Percentiles rank a stretch among this genome's conserved stretches.
Conservation (phyloP, 2,113 vertebrate genomes). For the Channa maculata region DNA sequence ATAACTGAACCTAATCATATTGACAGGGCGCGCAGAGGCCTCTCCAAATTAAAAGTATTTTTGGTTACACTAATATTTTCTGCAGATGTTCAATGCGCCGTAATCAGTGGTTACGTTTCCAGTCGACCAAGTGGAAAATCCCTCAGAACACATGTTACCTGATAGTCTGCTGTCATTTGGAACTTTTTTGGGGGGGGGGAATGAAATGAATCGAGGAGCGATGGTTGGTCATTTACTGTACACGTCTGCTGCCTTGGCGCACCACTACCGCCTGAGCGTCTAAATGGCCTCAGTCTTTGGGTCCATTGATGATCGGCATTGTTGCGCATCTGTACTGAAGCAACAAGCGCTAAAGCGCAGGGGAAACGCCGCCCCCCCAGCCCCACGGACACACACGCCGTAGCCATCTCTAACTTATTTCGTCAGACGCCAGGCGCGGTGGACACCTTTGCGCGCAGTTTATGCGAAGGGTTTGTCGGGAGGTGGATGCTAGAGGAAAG, state of each 20-base stretch:
- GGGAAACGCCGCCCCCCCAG: not conserved
- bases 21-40: not conserved
- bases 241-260: conserved; percentile 7
- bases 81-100: conserved; percentile 53
- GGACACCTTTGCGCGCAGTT: conserved; percentile 48
- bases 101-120: conserved; percentile 46
- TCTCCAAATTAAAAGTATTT: not conserved
- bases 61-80: conserved; percentile 33
- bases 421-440: not conserved
- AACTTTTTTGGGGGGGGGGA: conserved; percentile 15
- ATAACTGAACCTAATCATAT: no score
- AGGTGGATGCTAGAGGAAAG: conserved; percentile 44
- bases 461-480: conserved; percentile 1
- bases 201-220: conserved; percentile 20
- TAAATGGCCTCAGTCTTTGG: not conserved
- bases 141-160: conserved; percentile 43
- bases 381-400: not conserved
- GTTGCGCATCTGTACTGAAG: conserved; percentile 26
- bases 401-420: not conserved
- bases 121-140: conserved; percentile 68
- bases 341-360: conserved; percentile 54
- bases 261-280: not conserved
- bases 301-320: not conserved
- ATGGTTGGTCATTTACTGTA: conserved; percentile 30
- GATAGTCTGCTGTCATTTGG: conserved; percentile 24